Base-by-base conservation (phyloP, 2,888 invertebrate species). In the Chaetogeoica ovagalla region DNA sequence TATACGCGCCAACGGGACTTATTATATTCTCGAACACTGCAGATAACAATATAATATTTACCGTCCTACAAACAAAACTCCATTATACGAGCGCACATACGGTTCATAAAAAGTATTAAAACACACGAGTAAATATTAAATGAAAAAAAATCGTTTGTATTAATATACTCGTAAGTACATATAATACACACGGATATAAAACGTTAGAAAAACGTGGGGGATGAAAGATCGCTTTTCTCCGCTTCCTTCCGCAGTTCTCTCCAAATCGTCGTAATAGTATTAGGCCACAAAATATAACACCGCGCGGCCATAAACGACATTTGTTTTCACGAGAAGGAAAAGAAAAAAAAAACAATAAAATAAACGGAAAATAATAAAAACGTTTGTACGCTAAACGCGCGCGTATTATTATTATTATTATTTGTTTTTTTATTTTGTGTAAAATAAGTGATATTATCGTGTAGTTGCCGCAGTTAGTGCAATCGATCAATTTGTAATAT, bases 401-500 rank as follows among this genome's bases (percentile, higher is more conserved):
- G 43, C 8, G 43, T 30, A 9, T 43, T 63, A 19, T 63, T 23
- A 4, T n/a, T 30, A 1, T 62, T 73, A 39, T 62, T 62, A 17
- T 60, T 48, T n/a, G n/a, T n/a, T n/a, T n/a, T n/a, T n/a, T n/a
- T n/a, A n/a, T n/a, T n/a, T n/a, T n/a, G n/a, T n/a, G 19, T 72
- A 23, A n/a, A 8, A 57, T 30, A 72, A 60, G 60, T 48, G 62
- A 62, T 62, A 62, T 73, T 62, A 52, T 71, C n/a, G 6, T 8
- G 11, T 66, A 60, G 21, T 15, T 6, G 11, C 17, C 21, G 39
- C 23, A 17, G 1, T 3, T 7, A 9, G 43, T 9, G 55, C 23
- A 13, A 60, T 60, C 59, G 23, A 71, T 60, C 59, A 71, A 71
- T 71, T 39, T 21, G 70, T 71, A 59, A 59, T n/a, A n/a, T 59